Base-by-base conservation (phyloP, 2,888 invertebrate genomes). In the Acrobasis suavella region DNA sequence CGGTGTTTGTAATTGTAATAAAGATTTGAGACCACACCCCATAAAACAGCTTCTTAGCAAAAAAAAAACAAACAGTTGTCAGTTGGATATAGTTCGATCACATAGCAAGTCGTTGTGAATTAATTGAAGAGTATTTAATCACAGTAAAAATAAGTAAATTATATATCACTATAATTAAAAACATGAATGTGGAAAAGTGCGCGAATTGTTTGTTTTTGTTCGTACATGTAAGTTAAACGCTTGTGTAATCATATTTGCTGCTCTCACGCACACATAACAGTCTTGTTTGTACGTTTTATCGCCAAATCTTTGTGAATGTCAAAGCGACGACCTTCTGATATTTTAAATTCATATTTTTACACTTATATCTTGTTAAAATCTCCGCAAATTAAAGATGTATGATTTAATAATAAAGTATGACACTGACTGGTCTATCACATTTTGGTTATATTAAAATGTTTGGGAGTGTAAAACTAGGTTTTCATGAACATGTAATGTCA, bases 401-500 rank as follows among this genome's bases (percentile, higher is more conserved):
- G 38, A 16, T 50, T 3, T 50, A 14, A 16, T 38, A 37, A 16
- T 50, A 50, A 50, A 22, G 50, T 14, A 50, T 60, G 59, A 60
- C 37, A 60, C 50, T 60, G 59, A 50, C 50, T 60, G 50, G 16
- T 14, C 39, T 39, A 37, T n/a, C 12, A 6, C 2, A 14, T 46
- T 46, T 46, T 14, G 7, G 12, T 3, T 14, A 6, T 14, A n/a
- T n/a, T 46, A 42, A 42, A 2, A 42, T 46, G 7, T 46, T 46
- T 12, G 14, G 46, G 7, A 14, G 46, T 46, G 46, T 0, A 46
- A 14, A 22, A 22, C 22, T 22, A 22, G 12, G n/a, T 14, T 14
- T 46, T 46, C n/a, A 2, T 46, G 46, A 46, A 17, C 16, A 16
- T 50, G 17, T 50, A 54, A 62, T 56, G 17, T 61, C 66, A 58